Evolutionary conservation across 2,113 vertebrate genomes (phyloP).

Genomic region (Morone chrysops): DNA sequence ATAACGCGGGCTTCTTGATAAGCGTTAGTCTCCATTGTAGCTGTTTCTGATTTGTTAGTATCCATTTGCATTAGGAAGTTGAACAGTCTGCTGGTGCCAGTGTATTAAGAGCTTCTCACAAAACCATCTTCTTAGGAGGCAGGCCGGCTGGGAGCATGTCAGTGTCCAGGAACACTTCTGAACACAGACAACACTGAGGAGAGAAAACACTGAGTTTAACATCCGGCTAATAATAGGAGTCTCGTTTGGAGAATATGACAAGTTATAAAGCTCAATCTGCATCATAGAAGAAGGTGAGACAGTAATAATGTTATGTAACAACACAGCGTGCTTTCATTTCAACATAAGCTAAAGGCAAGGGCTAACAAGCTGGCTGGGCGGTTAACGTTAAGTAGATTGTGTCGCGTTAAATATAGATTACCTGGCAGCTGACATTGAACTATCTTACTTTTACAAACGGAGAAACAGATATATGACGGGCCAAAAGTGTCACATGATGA

Average conservation of each 20-base stretch:
- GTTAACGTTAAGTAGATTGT: constrained; percentile 39
- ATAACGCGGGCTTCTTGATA: constrained; percentile 39
- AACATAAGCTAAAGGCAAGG: constrained; percentile 21
- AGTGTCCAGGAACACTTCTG: constrained; percentile 35
- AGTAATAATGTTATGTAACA: constrained; percentile 49
- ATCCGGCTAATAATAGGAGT: background rate
- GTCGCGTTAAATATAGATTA: constrained; percentile 22
- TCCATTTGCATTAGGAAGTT: constrained; percentile 51
- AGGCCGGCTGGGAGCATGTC: constrained; percentile 24
- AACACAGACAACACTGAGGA: constrained; percentile 18
- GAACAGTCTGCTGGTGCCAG: constrained; percentile 39
- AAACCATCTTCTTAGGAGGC: constrained; percentile 44
- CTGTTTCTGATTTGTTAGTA: constrained; percentile 28
- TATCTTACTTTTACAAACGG: background rate
- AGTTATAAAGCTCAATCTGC: background rate
- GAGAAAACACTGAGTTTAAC: background rate
- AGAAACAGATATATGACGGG: background rate
- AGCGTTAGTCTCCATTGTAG: constrained; percentile 65
- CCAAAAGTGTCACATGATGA: background rate
- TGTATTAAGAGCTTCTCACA: constrained; percentile 49
- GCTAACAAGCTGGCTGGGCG: constrained; percentile 14
- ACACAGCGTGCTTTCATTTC: constrained; percentile 28
- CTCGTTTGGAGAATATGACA: background rate
- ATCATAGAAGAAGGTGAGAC: background rate
- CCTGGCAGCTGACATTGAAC: background rate